phyloP scores from a whole-genome alignment of 92 coral and sea anemone species.

The Bergia puertoricense region DNA sequence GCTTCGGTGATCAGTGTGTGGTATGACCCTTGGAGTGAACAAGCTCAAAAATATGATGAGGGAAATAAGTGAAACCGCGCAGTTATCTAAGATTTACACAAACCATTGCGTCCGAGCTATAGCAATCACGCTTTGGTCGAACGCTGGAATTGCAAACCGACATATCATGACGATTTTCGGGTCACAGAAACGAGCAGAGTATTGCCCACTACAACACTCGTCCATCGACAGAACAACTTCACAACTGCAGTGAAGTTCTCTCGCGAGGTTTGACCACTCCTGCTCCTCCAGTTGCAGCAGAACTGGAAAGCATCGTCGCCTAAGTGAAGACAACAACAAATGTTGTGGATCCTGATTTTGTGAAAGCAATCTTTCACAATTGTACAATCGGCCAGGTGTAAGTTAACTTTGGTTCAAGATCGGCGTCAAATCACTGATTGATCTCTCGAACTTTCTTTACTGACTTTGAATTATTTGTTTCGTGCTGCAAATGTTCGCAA shows the following conservation, averaged over 20 bases:
- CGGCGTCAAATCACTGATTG: too few relatives aligned
- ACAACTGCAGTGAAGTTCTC: neutral
- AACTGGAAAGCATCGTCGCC: neutral
- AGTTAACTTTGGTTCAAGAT: too few relatives aligned
- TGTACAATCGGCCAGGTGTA: neutral
- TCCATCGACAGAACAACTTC: neutral
- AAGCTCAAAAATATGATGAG: neutral
- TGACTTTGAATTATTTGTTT: too few relatives aligned
- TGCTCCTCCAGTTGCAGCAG: slow-evolving; percentile 10
- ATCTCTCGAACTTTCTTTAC: too few relatives aligned
- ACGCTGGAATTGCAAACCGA: slow-evolving; percentile 12
- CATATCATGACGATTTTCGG: slow-evolving; percentile 3
- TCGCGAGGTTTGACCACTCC: neutral
- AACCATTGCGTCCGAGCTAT: slow-evolving; percentile 1
- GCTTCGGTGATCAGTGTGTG: neutral
- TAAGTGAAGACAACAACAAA: neutral
- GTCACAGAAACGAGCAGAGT: slow-evolving; percentile 4
- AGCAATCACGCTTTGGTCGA: neutral
- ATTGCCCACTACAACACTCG: slow-evolving; percentile 9
- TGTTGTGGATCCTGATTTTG: neutral
- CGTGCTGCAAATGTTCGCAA: too few relatives aligned
- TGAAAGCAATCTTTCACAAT: slow-evolving; percentile 6
- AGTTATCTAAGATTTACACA: neutral
- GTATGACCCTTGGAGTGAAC: neutral
- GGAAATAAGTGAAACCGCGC: neutral